Percentiles rank a stretch among this genome's conserved stretches.
These are phyloP conservation scores for Cheilosia variabilis DNA, from an alignment of 2,888 invertebrate genomes.

Conservation along the genomic window DNA sequence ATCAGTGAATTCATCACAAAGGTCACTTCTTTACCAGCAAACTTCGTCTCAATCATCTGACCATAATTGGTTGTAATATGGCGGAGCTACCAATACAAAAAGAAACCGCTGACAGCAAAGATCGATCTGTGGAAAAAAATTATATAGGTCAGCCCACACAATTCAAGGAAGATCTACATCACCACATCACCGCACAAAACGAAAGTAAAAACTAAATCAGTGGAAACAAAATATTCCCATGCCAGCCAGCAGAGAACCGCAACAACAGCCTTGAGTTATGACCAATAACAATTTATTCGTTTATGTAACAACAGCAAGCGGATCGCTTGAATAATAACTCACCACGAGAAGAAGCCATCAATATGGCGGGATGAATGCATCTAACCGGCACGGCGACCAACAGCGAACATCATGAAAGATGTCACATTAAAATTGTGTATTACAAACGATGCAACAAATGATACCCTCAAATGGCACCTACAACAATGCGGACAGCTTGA, in stretches of 20 bases:
- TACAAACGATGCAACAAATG: conserved; percentile 67
- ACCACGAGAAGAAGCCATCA: conserved; percentile 62
- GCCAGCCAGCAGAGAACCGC: conserved; percentile 23
- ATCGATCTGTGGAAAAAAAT: conserved; percentile 15
- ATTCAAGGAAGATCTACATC: conserved; percentile 29
- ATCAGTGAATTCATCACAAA: conserved; percentile 6
- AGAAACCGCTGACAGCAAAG: conserved; percentile 2
- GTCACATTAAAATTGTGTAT: conserved; percentile 70
- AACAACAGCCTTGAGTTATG: conserved; percentile 70
- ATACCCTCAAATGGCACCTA: conserved; percentile 70
- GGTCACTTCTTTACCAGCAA: conserved; percentile 18
- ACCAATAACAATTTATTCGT: conserved; percentile 70
- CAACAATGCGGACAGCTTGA: conserved; percentile 47
- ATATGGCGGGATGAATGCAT: conserved; percentile 34
- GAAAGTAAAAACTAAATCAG: conserved; percentile 32
- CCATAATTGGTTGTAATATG: conserved; percentile 37
- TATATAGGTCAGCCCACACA: conserved; percentile 53
- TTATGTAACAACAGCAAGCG: conserved; percentile 59
- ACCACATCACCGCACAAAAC: conserved; percentile 15
- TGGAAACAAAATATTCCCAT: conserved; percentile 49
- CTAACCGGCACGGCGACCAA: conserved; percentile 11
- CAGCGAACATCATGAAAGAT: conserved; percentile 47
- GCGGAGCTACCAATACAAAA: not conserved
- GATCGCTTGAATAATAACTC: conserved; percentile 32
- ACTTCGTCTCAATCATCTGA: conserved; percentile 6